Base-by-base conservation (phyloP, 2,888 invertebrate species). In the Diadromus collaris region DNA sequence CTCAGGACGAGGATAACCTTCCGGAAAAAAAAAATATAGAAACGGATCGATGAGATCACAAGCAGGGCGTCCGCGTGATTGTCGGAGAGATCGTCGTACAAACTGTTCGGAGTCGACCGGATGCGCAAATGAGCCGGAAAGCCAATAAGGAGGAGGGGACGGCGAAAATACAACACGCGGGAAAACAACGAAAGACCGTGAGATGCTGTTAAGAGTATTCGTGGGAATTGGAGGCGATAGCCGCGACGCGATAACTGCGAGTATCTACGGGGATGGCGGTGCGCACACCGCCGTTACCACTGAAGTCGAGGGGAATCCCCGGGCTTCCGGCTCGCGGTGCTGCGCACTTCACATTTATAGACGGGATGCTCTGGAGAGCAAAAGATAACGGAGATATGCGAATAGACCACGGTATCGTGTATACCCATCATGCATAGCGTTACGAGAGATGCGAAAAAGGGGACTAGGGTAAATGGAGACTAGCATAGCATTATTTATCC, bases 121-220 rank as follows among this genome's bases (percentile, higher is more conserved):
- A 71, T 67, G 74, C 65, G 41, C 61, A 78, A 78, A 70, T 67
- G 78, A 71, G 38, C 54, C 56, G 67, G 71, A 75, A 79, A 61
- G 6, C 24, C 46, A n/a, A 44, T n/a, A 34, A 29, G 51, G 29
- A n/a, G n/a, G n/a, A n/a, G n/a, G n/a, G n/a, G n/a, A n/a, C n/a
- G n/a, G n/a, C n/a, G 51, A 27, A 7, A 46, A 19, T 29, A 21
- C n/a, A 58, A 38, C 27, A 29, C 16, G 56, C 1, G 68, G 68
- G 58, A 38, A 74, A 58, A 73, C n/a, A 64, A 64, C 19, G 24
- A 67, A 16, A 29, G 32, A 13, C 24, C 38, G n/a, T n/a, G 38
- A 58, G 44, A 65, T n/a, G 21, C 21, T 21, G 24, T 21, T n/a
- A 16, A n/a, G 38, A 48, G 61, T 19, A 29, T 5, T 67, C 13